Evolutionary conservation across 2,888 invertebrate species (phyloP), one percentile per base, ranked within the genome.

Genomic region (Epirrhoe tristata): DNA sequence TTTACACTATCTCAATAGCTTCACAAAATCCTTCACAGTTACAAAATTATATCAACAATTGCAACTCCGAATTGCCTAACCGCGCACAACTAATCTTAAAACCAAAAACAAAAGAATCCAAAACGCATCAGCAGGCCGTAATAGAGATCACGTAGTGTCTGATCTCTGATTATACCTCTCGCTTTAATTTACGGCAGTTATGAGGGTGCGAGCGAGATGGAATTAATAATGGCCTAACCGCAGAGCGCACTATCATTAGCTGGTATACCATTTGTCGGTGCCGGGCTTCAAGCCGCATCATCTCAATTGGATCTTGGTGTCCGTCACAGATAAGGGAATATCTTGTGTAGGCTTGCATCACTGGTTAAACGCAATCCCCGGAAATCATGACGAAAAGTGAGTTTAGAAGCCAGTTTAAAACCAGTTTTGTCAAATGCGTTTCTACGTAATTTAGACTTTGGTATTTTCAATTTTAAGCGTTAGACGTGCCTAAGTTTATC

Each of bases 111-210:
- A 89, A 88, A 87, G 88, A 87, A 84, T 85, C 81, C 86, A 86
- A 89, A 86, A 88, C 84, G 85, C 87, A 89, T 88, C 87, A 87
- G 84, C 82, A 80, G 77, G 79, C 82, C 82, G 87, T 93, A 92
- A 93, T 93, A 90, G 93, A 88, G 90, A 93, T 91, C 93, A 93
- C 93, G 93, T 91, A 90, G 83, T 78, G 78, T 81, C 81, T 80
- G 86, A 87, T 87, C 85, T 82, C 81, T 82, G 86, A 87, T 89
- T 84, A 80, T 74, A 77, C 81, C 81, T 90, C 89, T 85, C 88
- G 77, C 86, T 91, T 87, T 87, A 87, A 87, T 89, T 86, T 83
- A 82, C 79, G 76, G 74, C 74, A 68, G 72, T 74, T 72, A 74
- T 71, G 63, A 69, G 73, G 77, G 92, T 83, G 87, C 76, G 89